Evolutionary conservation across 2,888 invertebrate genomes (phyloP), one percentile per base, ranked within the genome.

Genomic region (Heliconius charithonia): DNA sequence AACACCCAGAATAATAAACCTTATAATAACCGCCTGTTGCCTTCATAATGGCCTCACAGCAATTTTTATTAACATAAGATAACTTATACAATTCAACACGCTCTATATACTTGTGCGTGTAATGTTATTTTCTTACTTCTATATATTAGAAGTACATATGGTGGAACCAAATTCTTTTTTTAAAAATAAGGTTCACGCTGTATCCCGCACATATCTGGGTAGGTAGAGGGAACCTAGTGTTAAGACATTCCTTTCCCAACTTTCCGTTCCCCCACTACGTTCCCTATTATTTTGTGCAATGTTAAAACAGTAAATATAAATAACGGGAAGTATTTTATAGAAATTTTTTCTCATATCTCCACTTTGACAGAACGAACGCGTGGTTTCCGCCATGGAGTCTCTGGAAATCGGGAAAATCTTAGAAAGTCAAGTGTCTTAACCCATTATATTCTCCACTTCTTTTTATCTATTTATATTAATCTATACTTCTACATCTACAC

Each of bases 61-160:
- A 59, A 67, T 73, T 75, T 41, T 78, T 80, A 51, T 70, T 75
- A 76, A 78, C 62, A 75, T 72, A 78, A 67, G 62, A 78, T 67
- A 41, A 77, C 56, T 62, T 75, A 75, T 73, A 77, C 73, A 77
- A 77, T 56, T 29, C 37, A n/a, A 59, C 78, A 73, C 80, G 80
- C 72, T 80, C 80, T 80, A 80, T 32, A 80, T 78, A 72, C 75
- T 66, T 51, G 67, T 73, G 72, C 63, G 62, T 75, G 67, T 72
- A 69, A 75, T 56, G 70, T 70, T 19, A 63, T 45, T 78, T 45
- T 69, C 29, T 63, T n/a, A 13, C 27, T 70, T 70, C 3, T 71
- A 29, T 29, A 12, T n/a, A 10, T 56, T 22, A 22, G n/a, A 56
- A 56, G 4, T 2, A 37, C 10, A 37, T 12, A n/a, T 29, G 22